Percentiles rank a stretch among this genome's conserved stretches.
These are phyloP conservation scores for Aspidiotus destructor DNA, from an alignment of 2,888 invertebrate genomes.

Conservation along the genomic window DNA sequence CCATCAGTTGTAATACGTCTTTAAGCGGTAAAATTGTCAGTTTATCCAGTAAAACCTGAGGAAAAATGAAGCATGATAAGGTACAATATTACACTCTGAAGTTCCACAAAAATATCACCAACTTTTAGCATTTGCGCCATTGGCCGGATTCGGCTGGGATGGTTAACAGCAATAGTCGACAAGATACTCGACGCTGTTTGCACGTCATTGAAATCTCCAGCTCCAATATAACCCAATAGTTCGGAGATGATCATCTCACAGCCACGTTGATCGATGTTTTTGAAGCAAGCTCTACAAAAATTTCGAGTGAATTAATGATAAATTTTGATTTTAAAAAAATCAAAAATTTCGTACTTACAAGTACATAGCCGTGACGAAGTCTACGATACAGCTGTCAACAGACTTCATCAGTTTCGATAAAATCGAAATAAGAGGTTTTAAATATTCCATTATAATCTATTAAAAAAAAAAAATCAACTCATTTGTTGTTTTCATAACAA, in stretches of 20 bases:
- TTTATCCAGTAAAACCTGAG: slow-evolving; percentile 62
- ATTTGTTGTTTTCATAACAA: not conserved
- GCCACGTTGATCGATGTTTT: slow-evolving; percentile 36
- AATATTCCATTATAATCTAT: slow-evolving; percentile 37
- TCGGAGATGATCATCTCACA: slow-evolving; percentile 38
- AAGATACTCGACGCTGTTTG: slow-evolving; percentile 37
- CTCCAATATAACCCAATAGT: slow-evolving; percentile 37
- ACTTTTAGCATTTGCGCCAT: slow-evolving; percentile 37
- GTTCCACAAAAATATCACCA: slow-evolving; percentile 11
- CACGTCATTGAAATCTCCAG: slow-evolving; percentile 35
- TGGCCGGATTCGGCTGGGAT: slow-evolving; percentile 37
- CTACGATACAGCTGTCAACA: slow-evolving; percentile 46
- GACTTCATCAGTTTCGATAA: slow-evolving; percentile 37
- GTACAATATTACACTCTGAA: too few relatives aligned
- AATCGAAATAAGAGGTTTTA: slow-evolving; percentile 37
- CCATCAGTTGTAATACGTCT: slow-evolving; percentile 67
- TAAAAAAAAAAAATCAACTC: not conserved
- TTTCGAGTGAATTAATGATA: not conserved
- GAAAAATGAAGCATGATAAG: not conserved
- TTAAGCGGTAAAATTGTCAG: slow-evolving; percentile 60
- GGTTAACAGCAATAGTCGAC: slow-evolving; percentile 36
- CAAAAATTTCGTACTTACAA: slow-evolving; percentile 44
- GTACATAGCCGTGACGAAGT: slow-evolving; percentile 53
- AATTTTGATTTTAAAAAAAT: not conserved
- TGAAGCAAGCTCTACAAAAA: slow-evolving; percentile 37